Base-by-base conservation (phyloP, 2,113 vertebrate species). In the Camelus bactrianus region DNA sequence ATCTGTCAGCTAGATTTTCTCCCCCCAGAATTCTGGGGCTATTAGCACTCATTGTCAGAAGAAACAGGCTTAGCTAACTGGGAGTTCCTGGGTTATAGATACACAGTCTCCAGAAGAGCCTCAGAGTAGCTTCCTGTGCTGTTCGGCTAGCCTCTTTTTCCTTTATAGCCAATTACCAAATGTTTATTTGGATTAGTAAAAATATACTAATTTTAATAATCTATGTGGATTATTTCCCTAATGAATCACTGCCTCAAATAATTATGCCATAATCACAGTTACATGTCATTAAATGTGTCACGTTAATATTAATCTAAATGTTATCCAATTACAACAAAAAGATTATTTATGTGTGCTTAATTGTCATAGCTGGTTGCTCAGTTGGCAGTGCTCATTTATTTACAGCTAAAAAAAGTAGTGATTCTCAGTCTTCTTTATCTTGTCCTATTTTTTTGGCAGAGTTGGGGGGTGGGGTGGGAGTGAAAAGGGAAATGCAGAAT, bases 191-290 rank as follows among this genome's bases (percentile, higher is more conserved):
- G 16, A 72, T 90, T 84, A 89, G 60, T 64, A 84, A 73, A 96
- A 58, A 32, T 58, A 84, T 28, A 32, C n/a, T 65, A 32, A 73
- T 87, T 60, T 67, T 67, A n/a, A 82, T 81, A 73, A 76, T 82
- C 19, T 87, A 46, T 32, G 50, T 38, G 30, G 35, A 80, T 28
- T 80, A 32, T 56, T 79, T 90, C n/a, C 24, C 62, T 84, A 52
- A 80, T 65, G 73, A 95, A 75, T 85, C 85, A 75, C 54, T 52
- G 46, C n/a, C 42, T 92, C 64, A 88, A 65, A 80, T 90, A 80
- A 76, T 81, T 83, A 60, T 69, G 89, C 38, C 56, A 64, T 75
- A 60, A 70, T 79, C 80, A 91, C 17, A 87, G 17, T 96, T 32
- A 54, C 5, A 42, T 83, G 46, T 89, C 22, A 38, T 80, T 80